A percentile compares a stretch with the other conserved stretches of the same genome.
These are phyloP conservation scores for Orthonevra nobilis DNA, from an alignment of 2,888 invertebrate genomes.

Conservation along the genomic window DNA sequence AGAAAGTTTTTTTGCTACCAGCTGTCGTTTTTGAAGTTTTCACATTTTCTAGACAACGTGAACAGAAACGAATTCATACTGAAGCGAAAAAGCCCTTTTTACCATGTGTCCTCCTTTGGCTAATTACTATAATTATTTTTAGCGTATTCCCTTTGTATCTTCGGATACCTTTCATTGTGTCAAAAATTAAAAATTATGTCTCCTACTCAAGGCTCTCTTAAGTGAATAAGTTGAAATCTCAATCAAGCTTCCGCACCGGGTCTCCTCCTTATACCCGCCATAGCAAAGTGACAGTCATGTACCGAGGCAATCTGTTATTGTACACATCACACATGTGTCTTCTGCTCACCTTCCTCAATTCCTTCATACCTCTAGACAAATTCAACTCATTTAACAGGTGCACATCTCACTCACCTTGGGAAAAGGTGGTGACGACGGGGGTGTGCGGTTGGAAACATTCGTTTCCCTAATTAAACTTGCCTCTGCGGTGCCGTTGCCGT, in stretches of 20 bases:
- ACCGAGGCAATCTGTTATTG: slow-evolving; percentile 44
- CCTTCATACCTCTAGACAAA: slow-evolving; percentile 17
- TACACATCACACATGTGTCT: slow-evolving; percentile 29
- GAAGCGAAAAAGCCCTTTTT: too few relatives aligned
- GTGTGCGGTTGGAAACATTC: slow-evolving; percentile 41
- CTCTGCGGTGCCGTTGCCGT: slow-evolving; percentile 3
- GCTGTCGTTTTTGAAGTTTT: too few relatives aligned
- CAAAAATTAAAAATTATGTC: slow-evolving; percentile 24
- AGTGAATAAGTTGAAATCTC: slow-evolving; percentile 36
- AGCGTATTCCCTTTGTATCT: too few relatives aligned
- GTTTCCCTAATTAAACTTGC: slow-evolving; percentile 53
- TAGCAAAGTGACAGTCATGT: slow-evolving; percentile 32
- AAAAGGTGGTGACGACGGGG: too few relatives aligned
- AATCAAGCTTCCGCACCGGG: slow-evolving; percentile 24
- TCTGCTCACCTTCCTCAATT: not conserved
- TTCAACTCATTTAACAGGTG: slow-evolving; percentile 48
- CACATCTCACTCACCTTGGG: slow-evolving; percentile 6
- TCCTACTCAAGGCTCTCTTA: not conserved
- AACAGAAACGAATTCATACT: too few relatives aligned
- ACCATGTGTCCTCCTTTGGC: too few relatives aligned
- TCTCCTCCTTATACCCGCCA: not conserved
- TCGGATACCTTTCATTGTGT: too few relatives aligned
- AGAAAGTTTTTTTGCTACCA: too few relatives aligned
- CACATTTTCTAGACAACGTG: too few relatives aligned
- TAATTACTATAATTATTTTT: too few relatives aligned